Evolutionary conservation across 92 coral and sea anemone species (phyloP), one percentile per base, ranked within the genome.

Genomic region (Chrysogorgia sp.): DNA sequence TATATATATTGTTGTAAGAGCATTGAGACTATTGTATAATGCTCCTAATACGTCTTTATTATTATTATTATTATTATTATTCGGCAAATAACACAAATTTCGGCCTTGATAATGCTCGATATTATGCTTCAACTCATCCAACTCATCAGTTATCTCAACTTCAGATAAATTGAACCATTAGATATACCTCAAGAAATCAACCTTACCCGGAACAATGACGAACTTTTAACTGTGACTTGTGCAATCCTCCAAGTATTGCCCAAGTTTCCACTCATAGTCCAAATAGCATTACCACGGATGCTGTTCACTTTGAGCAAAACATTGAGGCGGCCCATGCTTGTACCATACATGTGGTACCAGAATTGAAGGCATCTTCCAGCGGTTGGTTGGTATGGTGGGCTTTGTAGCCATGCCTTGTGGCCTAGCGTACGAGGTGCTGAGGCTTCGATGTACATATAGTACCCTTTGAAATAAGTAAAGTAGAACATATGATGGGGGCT

Each of bases 341-440:
- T 17, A 61, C 98, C 98, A 52, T 83, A 91, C 98, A 93, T 93
- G 75, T 93, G 98, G 84, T 84, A 93, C 91, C 93, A 93, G 87
- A 93, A 93, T 83, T 88, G 98, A n/a, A 93, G 87, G 67, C 98
- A 93, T 80, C 82, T 91, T 34, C 98, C 96, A 34, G 58, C 84
- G 28, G 98, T 91, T 25, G 98, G 87, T 67, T 91, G 75, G 76
- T 70, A 89, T 66, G 77, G 83, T n/a, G 90, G 89, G 82, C 98
- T 93, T 32, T 88, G 76, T 32, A 93, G 79, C 98, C 98, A 93
- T 5, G 98, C 93, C 71, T 93, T 93, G 90, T 93, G 98, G 40
- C 98, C 98, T 75, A 84, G 91, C 3, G 86, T 69, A 41, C 98
- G 89, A 9, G 98, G 98, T 21, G 90, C 75, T 0, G 98, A 93